Conservation (phyloP, 2,888 invertebrate species). For the Lymantria monacha region DNA sequence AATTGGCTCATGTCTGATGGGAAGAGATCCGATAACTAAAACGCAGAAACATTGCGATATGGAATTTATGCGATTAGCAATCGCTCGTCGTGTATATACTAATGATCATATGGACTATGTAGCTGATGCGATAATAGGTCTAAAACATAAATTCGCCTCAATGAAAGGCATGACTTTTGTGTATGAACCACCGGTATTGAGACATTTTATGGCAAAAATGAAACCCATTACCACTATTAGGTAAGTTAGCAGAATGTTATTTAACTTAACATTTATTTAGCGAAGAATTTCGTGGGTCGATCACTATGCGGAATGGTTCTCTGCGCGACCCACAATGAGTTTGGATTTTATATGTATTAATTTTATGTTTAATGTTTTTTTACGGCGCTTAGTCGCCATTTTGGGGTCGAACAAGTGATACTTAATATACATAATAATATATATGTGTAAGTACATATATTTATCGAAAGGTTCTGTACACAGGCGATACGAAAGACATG, state of each 20-base stretch:
- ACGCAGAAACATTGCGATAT: slow-evolving; percentile 6
- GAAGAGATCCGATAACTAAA: slow-evolving; percentile 6
- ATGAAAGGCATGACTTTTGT: slow-evolving; percentile 5
- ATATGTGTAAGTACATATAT: too few species aligned
- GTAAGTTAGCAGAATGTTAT: neutral
- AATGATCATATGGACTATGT: slow-evolving; percentile 14
- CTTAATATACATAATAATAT: too few species aligned
- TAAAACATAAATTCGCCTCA: slow-evolving; percentile 1
- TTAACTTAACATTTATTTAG: too few species aligned
- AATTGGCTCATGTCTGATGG: slow-evolving; percentile 10
- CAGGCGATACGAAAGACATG: too few species aligned
- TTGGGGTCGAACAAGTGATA: too few species aligned
- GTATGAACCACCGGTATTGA: slow-evolving; percentile 9
- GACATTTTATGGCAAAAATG: slow-evolving; percentile 11
- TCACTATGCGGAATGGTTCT: too few species aligned
- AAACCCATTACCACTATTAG: slow-evolving; percentile 3
- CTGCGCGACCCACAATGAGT: too few species aligned
- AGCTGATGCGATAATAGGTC: slow-evolving; percentile 5
- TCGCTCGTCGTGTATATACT: slow-evolving; percentile 12
- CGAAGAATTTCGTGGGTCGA: too few species aligned
- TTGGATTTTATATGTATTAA: too few species aligned
- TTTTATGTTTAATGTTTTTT: too few species aligned
- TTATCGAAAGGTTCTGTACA: too few species aligned
- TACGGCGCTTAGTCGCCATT: too few species aligned
- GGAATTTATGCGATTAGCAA: slow-evolving; percentile 10